Evolutionary conservation across 2,888 invertebrate genomes (phyloP).

Genomic region (Rhodophaea formosa): DNA sequence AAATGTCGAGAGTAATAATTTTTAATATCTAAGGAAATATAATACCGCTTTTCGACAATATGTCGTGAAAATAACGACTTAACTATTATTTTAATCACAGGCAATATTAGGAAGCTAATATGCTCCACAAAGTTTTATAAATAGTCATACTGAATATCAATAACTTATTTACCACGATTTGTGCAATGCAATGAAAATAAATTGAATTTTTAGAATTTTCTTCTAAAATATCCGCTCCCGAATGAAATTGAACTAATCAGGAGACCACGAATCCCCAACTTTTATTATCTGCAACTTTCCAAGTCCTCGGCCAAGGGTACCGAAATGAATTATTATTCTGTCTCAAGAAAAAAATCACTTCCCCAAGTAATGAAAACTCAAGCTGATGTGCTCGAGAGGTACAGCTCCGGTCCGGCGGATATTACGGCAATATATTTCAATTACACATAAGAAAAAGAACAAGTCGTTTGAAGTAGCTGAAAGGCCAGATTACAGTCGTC

Average conservation of each 20-base stretch:
- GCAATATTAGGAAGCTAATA: no score
- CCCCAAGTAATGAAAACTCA: constrained; percentile 76
- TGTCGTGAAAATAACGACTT: no score
- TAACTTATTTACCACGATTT: no score
- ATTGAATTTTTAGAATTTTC: background rate
- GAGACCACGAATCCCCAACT: constrained; percentile 35
- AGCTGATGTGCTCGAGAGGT: constrained; percentile 75
- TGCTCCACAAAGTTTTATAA: no score
- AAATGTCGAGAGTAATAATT: background rate
- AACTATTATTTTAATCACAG: no score
- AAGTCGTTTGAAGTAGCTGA: constrained; percentile 80
- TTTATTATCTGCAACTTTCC: constrained; percentile 53
- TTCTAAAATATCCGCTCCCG: constrained; percentile 14
- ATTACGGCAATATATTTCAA: constrained; percentile 81
- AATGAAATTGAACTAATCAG: constrained; percentile 34
- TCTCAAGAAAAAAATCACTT: constrained; percentile 76
- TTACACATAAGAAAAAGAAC: constrained; percentile 81
- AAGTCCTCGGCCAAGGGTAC: constrained; percentile 57
- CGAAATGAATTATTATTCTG: constrained; percentile 78
- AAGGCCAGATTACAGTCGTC: constrained; percentile 76
- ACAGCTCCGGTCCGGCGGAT: constrained; percentile 74
- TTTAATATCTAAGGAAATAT: background rate
- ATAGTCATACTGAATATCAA: no score
- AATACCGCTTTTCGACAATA: no score
- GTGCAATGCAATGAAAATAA: background rate